Percentiles rank a stretch among this genome's conserved stretches.
Conservation (phyloP, 1,140 invertebrate species). For the Prorops nasuta region DNA sequence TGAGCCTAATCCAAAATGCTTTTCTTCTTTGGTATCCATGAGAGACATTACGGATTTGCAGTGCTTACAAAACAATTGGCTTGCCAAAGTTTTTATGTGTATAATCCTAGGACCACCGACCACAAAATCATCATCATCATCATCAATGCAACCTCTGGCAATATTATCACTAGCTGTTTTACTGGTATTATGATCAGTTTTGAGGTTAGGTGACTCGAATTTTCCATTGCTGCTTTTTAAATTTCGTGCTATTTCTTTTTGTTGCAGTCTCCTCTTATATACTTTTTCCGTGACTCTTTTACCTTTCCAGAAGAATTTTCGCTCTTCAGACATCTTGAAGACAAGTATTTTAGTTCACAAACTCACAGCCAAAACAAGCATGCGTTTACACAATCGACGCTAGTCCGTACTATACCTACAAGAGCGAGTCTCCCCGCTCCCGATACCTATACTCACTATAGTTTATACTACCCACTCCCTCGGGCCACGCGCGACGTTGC, state of each 20-base stretch:
- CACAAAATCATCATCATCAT: background rate
- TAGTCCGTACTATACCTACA: too few species aligned
- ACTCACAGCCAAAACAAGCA: too few species aligned
- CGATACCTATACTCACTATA: too few species aligned
- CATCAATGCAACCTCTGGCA: too few species aligned
- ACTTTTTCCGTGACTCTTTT: background rate
- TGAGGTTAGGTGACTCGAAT: background rate
- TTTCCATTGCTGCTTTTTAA: background rate
- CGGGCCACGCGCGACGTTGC: too few species aligned
- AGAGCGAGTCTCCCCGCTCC: too few species aligned
- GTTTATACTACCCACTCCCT: too few species aligned
- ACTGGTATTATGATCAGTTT: background rate
- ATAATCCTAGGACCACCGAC: conserved; percentile 6
- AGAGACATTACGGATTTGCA: conserved; percentile 6
- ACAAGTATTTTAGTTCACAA: too few species aligned
- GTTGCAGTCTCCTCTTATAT: background rate
- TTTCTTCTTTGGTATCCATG: conserved; percentile 2
- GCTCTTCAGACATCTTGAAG: too few species aligned
- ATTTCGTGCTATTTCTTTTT: background rate
- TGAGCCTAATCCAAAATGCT: conserved; percentile 5
- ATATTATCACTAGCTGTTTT: background rate
- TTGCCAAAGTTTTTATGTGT: conserved; percentile 3
- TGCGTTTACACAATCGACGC: too few species aligned
- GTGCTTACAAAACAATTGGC: conserved; percentile 7
- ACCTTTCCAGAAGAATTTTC: background rate